These are phyloP conservation scores for Polyergus mexicanus DNA, from an alignment of 1,140 invertebrate genomes.

Conservation along the genomic window DNA sequence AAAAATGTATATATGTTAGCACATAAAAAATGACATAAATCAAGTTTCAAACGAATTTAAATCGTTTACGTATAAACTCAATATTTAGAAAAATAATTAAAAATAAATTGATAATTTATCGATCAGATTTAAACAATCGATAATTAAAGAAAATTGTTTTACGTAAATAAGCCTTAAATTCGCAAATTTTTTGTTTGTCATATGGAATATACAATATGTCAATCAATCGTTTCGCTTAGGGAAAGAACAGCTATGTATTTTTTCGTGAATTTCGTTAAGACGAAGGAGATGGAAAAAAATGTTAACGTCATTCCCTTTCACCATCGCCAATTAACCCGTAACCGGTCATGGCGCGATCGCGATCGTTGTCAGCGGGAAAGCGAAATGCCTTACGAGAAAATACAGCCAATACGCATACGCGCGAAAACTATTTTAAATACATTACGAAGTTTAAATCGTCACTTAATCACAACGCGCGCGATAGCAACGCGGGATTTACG, in stretches of 20 bases:
- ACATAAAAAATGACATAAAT: not conserved
- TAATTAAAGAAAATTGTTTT: not conserved
- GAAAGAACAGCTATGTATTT: conserved; percentile 3
- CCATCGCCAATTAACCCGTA: conserved; percentile 28
- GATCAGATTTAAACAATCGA: not conserved
- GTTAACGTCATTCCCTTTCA: conserved; percentile 36
- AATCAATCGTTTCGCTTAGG: not conserved
- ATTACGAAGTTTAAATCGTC: conserved; percentile 21
- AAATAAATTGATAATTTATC: not conserved
- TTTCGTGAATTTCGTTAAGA: conserved; percentile 16
- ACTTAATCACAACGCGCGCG: conserved; percentile 36
- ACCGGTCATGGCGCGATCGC: conserved; percentile 15
- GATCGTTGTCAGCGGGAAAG: conserved; percentile 9
- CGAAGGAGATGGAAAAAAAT: not conserved
- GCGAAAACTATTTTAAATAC: conserved; percentile 37
- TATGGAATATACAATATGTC: not conserved
- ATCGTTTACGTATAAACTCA: not conserved
- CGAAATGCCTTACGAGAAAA: conserved; percentile 29
- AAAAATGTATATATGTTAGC: too few relatives aligned
- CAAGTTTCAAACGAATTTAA: not conserved
- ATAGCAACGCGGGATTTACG: conserved; percentile 1
- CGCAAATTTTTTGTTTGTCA: not conserved
- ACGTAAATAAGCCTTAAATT: not conserved
- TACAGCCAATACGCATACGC: not conserved
- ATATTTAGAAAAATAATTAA: not conserved